phyloP scores from a whole-genome alignment of 2,797 vertebrate genomes.

The Darevskia mixta region DNA sequence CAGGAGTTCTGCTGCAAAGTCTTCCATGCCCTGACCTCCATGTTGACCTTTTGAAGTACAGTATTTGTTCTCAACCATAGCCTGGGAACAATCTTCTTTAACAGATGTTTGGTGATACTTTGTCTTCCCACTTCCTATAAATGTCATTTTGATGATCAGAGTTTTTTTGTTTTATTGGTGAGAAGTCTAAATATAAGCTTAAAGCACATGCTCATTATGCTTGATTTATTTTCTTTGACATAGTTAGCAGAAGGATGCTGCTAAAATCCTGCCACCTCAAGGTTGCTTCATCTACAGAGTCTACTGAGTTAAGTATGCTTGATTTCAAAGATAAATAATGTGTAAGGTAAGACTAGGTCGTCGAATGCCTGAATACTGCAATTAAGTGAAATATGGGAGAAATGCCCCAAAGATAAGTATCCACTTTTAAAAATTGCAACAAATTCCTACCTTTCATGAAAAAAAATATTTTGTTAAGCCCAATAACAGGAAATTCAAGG shows the following conservation, averaged over 20 bases:
- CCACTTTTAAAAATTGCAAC: neutral
- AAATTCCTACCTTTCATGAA: neutral
- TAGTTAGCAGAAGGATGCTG: neutral
- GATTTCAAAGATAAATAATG: conserved; percentile 30
- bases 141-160: neutral
- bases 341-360: neutral
- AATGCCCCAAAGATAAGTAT: neutral
- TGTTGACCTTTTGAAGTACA: neutral
- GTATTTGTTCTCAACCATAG: neutral
- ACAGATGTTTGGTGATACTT: neutral
- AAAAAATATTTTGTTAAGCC: conserved; percentile 1
- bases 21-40: neutral
- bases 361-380: neutral
- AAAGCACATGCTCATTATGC: conserved; percentile 18
- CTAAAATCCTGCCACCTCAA: neutral
- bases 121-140: neutral
- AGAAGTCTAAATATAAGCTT: conserved; percentile 7
- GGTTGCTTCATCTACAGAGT: conserved; percentile 17
- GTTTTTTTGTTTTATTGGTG: neutral
- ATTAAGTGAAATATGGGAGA: neutral
- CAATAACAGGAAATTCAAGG: conserved; percentile 13
- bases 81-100: neutral
- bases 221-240: conserved; percentile 20
- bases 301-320: conserved; percentile 5
- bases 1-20: neutral